Evolutionary conservation across 2,797 vertebrate species (phyloP).

Genomic region (Ambastaia sidthimunki): DNA sequence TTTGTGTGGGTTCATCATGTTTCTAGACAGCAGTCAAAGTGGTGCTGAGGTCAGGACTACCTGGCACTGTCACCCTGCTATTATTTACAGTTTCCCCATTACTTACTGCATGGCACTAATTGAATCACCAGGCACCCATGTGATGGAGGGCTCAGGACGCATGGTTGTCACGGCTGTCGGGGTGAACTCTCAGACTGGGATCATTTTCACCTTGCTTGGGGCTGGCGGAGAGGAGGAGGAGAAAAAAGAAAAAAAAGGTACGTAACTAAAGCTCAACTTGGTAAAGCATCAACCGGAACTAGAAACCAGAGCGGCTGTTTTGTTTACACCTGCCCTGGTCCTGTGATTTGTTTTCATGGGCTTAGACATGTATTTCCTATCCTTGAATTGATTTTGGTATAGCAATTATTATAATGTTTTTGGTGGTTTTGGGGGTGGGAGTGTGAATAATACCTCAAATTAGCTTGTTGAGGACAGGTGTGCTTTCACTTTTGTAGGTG

Average conservation of each 20-base stretch:
- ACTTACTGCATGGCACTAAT: background rate
- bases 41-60: background rate
- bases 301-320: background rate
- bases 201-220: slow-evolving; percentile 95
- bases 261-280: slow-evolving; percentile 13
- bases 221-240: slow-evolving; percentile 92
- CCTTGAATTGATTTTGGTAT: background rate
- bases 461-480: too few relatives aligned
- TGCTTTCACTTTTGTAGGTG: too few relatives aligned
- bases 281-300: background rate
- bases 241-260: slow-evolving; percentile 99
- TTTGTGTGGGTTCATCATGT: background rate
- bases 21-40: background rate
- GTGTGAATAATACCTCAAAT: too few relatives aligned
- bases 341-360: background rate
- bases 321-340: background rate
- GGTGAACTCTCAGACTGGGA: slow-evolving; percentile 98
- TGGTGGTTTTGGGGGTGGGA: too few relatives aligned
- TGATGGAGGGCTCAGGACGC: slow-evolving; percentile 98
- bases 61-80: background rate
- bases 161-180: slow-evolving; percentile 97
- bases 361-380: slow-evolving; percentile 1
- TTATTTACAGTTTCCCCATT: slow-evolving; percentile 30
- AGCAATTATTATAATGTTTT: background rate
- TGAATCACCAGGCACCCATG: slow-evolving; percentile 87